phyloP scores from a whole-genome alignment of 1,140 invertebrate species.

The Drosophila lowei region DNA sequence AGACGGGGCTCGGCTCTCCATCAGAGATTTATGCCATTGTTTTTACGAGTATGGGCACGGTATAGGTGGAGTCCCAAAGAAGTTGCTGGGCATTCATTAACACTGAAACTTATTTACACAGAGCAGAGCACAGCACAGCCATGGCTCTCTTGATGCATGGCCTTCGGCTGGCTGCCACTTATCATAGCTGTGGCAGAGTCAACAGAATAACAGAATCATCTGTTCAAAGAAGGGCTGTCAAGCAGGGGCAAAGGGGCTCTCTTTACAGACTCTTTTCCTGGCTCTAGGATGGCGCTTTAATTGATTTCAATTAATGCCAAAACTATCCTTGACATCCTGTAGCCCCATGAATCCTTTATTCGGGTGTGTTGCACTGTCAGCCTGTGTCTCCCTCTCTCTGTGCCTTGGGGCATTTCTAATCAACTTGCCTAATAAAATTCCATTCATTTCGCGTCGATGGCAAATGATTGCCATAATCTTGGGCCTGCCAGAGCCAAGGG shows the following conservation, averaged over 20 bases:
- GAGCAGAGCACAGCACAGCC: neutral
- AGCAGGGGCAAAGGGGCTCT: too few species aligned
- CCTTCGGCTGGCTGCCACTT: conserved; percentile 28
- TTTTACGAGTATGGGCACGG: conserved; percentile 23
- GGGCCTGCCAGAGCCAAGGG: conserved; percentile 1
- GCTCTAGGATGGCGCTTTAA: too few species aligned
- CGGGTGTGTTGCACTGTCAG: conserved; percentile 35
- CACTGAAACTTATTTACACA: conserved; percentile 14
- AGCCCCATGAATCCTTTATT: conserved; percentile 46
- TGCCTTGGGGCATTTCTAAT: conserved; percentile 35
- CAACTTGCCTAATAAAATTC: conserved; percentile 46
- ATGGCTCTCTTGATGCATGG: conserved; percentile 15
- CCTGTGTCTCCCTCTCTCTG: neutral
- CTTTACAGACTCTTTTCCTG: too few species aligned
- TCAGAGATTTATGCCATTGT: conserved; percentile 66
- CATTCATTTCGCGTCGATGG: conserved; percentile 30
- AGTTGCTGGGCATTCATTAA: conserved; percentile 30
- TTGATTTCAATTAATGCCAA: too few species aligned
- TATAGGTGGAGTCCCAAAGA: neutral
- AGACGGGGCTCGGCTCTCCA: conserved; percentile 16
- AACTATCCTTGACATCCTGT: too few species aligned
- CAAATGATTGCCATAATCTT: neutral
- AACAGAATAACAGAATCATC: too few species aligned
- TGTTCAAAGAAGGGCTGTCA: too few species aligned
- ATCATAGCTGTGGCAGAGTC: conserved; percentile 12